Percentiles rank a stretch among this genome's conserved stretches.
phyloP scores from a whole-genome alignment of 2,113 vertebrate species.

The Accipiter cooperii region DNA sequence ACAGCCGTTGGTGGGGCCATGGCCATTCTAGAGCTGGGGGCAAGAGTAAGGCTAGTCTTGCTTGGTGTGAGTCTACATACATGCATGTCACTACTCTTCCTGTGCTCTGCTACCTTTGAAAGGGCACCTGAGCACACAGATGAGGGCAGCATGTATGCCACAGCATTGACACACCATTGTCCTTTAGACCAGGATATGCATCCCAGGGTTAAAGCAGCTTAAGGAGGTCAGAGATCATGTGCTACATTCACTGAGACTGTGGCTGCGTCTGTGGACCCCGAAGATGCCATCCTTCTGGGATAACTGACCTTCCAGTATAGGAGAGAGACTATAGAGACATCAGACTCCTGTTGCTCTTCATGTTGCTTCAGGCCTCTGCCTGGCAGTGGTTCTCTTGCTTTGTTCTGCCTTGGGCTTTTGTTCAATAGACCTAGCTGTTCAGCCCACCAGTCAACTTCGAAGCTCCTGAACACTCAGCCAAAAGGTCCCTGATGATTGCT shows the following conservation, averaged over 20 bases:
- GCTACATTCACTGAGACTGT: background rate
- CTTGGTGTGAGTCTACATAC: background rate
- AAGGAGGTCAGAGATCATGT: background rate
- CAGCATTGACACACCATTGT: background rate
- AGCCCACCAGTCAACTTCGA: background rate
- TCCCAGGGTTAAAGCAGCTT: background rate
- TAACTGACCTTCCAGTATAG: background rate
- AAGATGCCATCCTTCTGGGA: background rate
- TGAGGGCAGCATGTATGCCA: background rate
- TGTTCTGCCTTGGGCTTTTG: background rate
- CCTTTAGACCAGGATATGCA: background rate
- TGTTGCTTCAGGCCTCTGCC: background rate
- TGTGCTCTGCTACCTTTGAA: background rate
- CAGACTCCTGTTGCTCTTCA: background rate
- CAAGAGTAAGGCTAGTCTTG: background rate
- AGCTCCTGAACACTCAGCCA: background rate
- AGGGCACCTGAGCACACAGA: background rate
- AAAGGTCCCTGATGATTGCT: background rate
- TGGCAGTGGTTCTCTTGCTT: background rate
- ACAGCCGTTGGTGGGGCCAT: rapidly evolving
- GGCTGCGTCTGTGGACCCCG: background rate
- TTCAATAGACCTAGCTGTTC: background rate
- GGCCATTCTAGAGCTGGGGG: background rate
- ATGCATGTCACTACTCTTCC: background rate
- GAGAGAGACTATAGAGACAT: background rate